A percentile compares a stretch with the other conserved stretches of the same genome.
These are phyloP conservation scores for Cheumatopsyche charites DNA, from an alignment of 1,140 invertebrate species.

Conservation along the genomic window DNA sequence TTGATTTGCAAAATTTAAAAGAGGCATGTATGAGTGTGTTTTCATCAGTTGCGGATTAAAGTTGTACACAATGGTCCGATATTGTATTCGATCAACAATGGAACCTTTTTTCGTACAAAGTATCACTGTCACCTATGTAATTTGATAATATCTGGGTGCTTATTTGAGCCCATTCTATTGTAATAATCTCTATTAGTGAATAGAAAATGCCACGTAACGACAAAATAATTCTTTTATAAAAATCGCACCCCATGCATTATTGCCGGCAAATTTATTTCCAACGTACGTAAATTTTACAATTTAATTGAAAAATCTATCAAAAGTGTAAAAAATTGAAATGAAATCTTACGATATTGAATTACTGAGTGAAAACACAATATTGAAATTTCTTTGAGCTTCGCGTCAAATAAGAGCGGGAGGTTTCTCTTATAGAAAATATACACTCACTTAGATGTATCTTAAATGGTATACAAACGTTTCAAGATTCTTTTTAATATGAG, in stretches of 20 bases:
- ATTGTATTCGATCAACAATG: constrained; percentile 10
- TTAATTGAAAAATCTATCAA: too few species aligned
- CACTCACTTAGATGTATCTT: not conserved
- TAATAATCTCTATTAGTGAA: constrained; percentile 23
- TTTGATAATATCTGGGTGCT: constrained; percentile 18
- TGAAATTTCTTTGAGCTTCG: not conserved
- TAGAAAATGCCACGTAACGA: not conserved
- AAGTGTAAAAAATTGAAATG: too few species aligned
- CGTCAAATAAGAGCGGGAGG: too few species aligned
- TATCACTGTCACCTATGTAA: constrained; percentile 32
- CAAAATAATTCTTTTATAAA: constrained; percentile 11
- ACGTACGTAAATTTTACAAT: too few species aligned
- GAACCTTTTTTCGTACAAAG: constrained; percentile 16
- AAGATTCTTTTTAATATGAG: not conserved
- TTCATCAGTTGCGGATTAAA: constrained; percentile 33
- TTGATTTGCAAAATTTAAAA: constrained; percentile 14
- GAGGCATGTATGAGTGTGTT: not conserved
- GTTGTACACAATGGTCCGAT: constrained; percentile 6
- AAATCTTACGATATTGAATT: constrained; percentile 1
- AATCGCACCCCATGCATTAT: too few species aligned
- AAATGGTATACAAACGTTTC: not conserved
- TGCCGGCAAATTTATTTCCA: too few species aligned
- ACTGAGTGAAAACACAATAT: not conserved
- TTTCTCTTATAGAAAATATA: too few species aligned
- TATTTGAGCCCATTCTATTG: constrained; percentile 5